A percentile compares a stretch with the other conserved stretches of the same genome.
phyloP scores from a whole-genome alignment of 1,140 invertebrate species.

The Formica selysi region DNA sequence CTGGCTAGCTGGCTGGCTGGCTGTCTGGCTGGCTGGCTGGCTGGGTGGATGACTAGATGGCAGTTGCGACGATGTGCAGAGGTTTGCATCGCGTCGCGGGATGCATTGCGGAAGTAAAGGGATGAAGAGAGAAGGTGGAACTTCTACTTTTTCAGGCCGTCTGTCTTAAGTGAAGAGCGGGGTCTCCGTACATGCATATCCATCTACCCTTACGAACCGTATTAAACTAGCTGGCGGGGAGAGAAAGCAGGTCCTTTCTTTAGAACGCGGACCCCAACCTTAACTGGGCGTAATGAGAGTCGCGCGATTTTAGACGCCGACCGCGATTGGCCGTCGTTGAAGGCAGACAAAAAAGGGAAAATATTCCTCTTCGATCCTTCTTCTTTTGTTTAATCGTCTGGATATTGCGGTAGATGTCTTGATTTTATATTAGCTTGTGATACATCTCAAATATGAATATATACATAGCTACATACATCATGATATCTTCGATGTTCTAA shows the following conservation, averaged over 20 bases:
- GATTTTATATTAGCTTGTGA: too few species aligned
- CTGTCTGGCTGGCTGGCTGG: constrained; percentile 58
- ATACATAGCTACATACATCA: too few species aligned
- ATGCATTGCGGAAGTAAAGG: constrained; percentile 62
- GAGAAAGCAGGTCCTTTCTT: constrained; percentile 71
- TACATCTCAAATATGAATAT: too few species aligned
- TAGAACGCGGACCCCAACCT: constrained; percentile 31
- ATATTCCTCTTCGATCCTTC: constrained; percentile 41
- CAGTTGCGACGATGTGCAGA: constrained; percentile 70
- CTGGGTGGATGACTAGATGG: constrained; percentile 73
- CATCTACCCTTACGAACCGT: constrained; percentile 5
- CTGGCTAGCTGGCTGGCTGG: constrained; percentile 65
- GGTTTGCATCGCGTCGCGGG: constrained; percentile 62
- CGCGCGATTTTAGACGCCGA: constrained; percentile 53
- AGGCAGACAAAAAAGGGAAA: constrained; percentile 17
- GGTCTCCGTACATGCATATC: constrained; percentile 23
- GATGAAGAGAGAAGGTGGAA: constrained; percentile 37
- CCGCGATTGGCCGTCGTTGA: constrained; percentile 54
- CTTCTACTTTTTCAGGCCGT: constrained; percentile 73
- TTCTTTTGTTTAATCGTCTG: constrained; percentile 33
- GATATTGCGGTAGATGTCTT: not conserved
- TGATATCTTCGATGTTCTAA: too few species aligned
- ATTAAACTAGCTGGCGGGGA: constrained; percentile 68
- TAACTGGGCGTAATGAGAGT: constrained; percentile 68
- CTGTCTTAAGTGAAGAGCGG: constrained; percentile 74